Percentiles rank a stretch among this genome's conserved stretches.
Conservation (phyloP, 2,113 vertebrate genomes). For the Percina caprodes region DNA sequence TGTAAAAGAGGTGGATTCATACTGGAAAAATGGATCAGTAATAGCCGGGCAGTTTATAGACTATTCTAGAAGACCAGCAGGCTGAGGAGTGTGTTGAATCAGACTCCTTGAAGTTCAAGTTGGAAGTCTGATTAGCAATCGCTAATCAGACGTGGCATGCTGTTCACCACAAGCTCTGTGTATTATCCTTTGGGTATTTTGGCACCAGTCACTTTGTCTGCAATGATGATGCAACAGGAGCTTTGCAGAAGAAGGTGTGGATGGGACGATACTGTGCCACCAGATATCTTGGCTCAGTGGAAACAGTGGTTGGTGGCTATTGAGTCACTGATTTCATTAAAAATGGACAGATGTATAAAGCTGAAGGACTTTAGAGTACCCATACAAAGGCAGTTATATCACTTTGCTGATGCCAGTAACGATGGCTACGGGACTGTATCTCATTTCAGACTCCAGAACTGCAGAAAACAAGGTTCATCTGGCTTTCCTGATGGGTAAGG, state of each 20-base stretch:
- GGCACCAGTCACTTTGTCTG: not conserved
- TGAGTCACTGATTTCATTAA: not conserved
- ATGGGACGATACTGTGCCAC: not conserved
- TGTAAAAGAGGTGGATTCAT: not conserved
- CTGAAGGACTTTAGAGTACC: not conserved
- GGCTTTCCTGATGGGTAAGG: not conserved
- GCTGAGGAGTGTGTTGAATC: not conserved
- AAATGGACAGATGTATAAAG: not conserved
- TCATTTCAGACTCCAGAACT: not conserved
- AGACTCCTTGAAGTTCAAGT: not conserved
- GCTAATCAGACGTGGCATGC: not conserved
- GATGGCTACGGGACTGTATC: not conserved
- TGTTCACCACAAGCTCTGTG: not conserved
- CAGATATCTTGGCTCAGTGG: not conserved
- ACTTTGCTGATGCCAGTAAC: constrained; percentile 3
- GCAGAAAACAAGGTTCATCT: fast-evolving
- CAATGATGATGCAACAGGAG: not conserved
- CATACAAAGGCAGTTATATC: not conserved
- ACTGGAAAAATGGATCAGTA: not conserved
- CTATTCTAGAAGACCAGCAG: not conserved
- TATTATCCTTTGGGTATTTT: not conserved
- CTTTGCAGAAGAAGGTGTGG: not conserved
- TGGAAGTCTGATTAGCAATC: not conserved
- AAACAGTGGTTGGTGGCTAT: not conserved
- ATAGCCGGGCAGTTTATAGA: not conserved